Evolutionary conservation across 1,140 invertebrate species (phyloP), one percentile per base, ranked within the genome.

Genomic region (Papilio polytes): DNA sequence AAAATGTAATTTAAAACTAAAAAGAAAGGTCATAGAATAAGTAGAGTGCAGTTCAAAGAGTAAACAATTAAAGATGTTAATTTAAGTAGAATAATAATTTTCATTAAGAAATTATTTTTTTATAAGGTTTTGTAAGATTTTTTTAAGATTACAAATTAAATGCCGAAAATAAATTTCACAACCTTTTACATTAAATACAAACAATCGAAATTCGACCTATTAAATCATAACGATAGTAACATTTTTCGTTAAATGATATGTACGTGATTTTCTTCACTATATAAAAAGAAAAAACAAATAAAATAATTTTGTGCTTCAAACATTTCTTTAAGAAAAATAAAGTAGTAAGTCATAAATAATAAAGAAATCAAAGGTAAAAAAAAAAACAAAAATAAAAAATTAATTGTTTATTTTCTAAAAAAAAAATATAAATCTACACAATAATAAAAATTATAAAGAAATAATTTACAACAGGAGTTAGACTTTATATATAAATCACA

Each of bases 371-470:
- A 85, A 80, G 63, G 26, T 80, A 81, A 41, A 85, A 83, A 83
- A 84, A 72, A 80, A 80, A 84, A 85, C 82, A 77, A 84, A 80
- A 82, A 84, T 80, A 83, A 86, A 85, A 87, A 86, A 85, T 83
- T 82, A 88, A 87, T 84, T 80, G 70, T 91, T 89, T 89, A 90
- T 90, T 91, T 80, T 22, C 78, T 53, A 80, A 79, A 85, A 85
- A 80, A 87, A 80, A 83, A 82, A 74, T 26, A 76, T 82, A 84
- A 89, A 83, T 83, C 84, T 84, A 87, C 84, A 84, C 73, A 83
- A 83, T 81, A 79, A 83, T 80, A 66, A 81, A 81, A 84, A 84
- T 78, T n/a, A 77, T 76, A 80, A 84, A 83, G 81, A 85, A 88
- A 88, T 83, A 85, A 86, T 85, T 86, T 85, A 85, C 73, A 87